phyloP scores from a whole-genome alignment of 2,888 invertebrate genomes.

The Morpho helenor region DNA sequence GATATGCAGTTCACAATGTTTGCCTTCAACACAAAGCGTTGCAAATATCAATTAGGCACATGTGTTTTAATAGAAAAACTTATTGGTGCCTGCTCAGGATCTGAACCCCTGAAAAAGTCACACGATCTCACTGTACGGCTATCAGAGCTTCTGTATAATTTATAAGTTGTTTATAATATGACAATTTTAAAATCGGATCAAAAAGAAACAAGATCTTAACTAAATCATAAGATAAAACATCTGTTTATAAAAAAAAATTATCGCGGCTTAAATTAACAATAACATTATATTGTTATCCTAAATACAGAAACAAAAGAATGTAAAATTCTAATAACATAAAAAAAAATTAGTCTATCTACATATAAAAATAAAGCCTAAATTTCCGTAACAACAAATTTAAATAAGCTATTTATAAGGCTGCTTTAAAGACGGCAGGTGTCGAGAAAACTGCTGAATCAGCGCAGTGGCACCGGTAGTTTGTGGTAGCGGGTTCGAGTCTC shows the following conservation, averaged over 20 bases:
- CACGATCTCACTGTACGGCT: too few relatives aligned
- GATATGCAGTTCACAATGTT: too few relatives aligned
- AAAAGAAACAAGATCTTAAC: conserved; percentile 8
- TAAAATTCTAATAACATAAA: neutral
- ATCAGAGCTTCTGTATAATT: too few relatives aligned
- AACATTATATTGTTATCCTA: conserved; percentile 43
- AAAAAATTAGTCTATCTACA: neutral
- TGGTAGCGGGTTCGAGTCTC: conserved; percentile 69
- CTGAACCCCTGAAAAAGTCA: too few relatives aligned
- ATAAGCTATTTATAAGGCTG: conserved; percentile 13
- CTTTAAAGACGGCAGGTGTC: conserved; percentile 57
- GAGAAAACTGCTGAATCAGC: conserved; percentile 65
- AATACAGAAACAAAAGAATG: conserved; percentile 24
- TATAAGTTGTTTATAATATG: too few relatives aligned
- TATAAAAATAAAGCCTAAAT: conserved; percentile 1
- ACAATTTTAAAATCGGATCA: neutral
- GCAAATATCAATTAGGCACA: too few relatives aligned
- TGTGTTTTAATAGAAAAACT: too few relatives aligned
- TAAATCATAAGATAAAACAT: conserved; percentile 18
- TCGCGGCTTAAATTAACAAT: conserved; percentile 50
- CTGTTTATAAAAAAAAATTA: conserved; percentile 35
- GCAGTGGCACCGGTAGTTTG: conserved; percentile 72
- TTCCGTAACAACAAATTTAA: conserved; percentile 3
- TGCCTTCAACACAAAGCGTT: too few relatives aligned
- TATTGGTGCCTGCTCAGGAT: too few relatives aligned